Evolutionary conservation across 2,113 vertebrate species (phyloP), one percentile per base, ranked within the genome.

Genomic region (Phalacrocorax pelagicus): DNA sequence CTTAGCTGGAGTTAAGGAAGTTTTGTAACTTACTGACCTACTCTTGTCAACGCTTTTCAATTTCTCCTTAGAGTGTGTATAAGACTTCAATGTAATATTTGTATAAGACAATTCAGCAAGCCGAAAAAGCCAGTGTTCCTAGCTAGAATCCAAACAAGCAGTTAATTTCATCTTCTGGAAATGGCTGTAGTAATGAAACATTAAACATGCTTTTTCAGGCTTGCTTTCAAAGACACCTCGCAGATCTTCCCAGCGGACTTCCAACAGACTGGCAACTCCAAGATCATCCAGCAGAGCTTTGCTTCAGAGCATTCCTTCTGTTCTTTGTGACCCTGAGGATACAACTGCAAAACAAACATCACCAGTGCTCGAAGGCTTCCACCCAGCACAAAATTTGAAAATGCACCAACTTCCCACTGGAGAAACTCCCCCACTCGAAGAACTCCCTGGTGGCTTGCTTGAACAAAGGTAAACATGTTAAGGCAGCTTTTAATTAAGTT

Each of bases 391-490:
- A 3, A 36, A 27, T 11, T 22, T 88, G 77, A 49, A 81, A 57
- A 61, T 29, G 54, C 74, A 81, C 2, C 92, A 40, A 3, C 27
- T 78, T 57, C 59, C 90, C 29, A 2, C 59, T 38, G 94, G 66
- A 46, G 24, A 85, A 87, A 9, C 66, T 62, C 38, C 58, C 82
- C 44, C 44, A 0, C 2, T 67, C 92, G 73, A 87, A 73, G 52
- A 93, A 49, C 62, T 89, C 17, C 73, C 87, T 30, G 30, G 7
- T 51, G 36, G 11, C 36, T 40, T 49, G 52, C 27, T 26, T 75
- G 90, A 94, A 8, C 90, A 74, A 52, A 97, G 97, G 97, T 98
- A 95, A 22, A 30, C 3, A 1, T 2, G 15, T 67, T 30, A 59
- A 72, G 63, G 34, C 62, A 87, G 59, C 67, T 94, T 86, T 70